A percentile compares a stretch with the other conserved stretches of the same genome.
Evolutionary conservation across 2,888 invertebrate species (phyloP).

Genomic region (Priocnemis perturbator): DNA sequence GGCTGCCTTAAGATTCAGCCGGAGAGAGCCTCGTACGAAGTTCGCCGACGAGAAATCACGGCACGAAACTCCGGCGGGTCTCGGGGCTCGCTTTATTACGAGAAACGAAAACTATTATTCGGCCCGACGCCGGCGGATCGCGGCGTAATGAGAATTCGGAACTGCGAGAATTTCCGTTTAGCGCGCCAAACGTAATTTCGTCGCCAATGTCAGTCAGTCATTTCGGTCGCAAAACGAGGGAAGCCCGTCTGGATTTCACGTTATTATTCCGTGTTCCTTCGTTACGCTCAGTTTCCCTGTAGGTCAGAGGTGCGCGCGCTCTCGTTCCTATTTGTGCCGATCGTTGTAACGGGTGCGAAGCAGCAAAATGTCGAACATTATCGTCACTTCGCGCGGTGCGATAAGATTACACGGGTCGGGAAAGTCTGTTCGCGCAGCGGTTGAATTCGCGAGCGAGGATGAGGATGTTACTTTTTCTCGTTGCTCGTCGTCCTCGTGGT

Average conservation of each 20-base stretch:
- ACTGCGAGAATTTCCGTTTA: constrained; percentile 2
- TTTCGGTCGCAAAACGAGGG: too few species aligned
- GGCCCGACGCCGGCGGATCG: not conserved
- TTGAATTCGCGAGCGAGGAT: constrained; percentile 33
- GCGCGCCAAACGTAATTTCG: too few species aligned
- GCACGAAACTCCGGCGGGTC: constrained; percentile 15
- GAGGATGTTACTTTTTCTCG: constrained; percentile 53
- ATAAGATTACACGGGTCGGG: too few species aligned
- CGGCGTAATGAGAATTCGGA: not conserved
- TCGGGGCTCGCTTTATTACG: constrained; percentile 7
- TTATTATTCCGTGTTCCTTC: too few species aligned
- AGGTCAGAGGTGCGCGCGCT: too few species aligned
- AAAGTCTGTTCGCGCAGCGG: not conserved
- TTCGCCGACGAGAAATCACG: constrained; percentile 24
- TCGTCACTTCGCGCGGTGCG: too few species aligned
- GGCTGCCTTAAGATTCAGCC: constrained; percentile 56
- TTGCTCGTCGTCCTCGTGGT: constrained; percentile 24
- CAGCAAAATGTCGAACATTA: too few species aligned
- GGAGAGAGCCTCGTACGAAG: constrained; percentile 22
- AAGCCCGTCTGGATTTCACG: too few species aligned
- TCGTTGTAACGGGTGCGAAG: too few species aligned
- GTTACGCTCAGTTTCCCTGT: too few species aligned
- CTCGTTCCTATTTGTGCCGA: too few species aligned
- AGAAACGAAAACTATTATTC: constrained; percentile 17
- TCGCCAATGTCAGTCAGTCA: too few species aligned